Percentiles rank a stretch among this genome's conserved stretches.
Conservation (phyloP, 2,888 invertebrate genomes). For the Cantharis rufa region DNA sequence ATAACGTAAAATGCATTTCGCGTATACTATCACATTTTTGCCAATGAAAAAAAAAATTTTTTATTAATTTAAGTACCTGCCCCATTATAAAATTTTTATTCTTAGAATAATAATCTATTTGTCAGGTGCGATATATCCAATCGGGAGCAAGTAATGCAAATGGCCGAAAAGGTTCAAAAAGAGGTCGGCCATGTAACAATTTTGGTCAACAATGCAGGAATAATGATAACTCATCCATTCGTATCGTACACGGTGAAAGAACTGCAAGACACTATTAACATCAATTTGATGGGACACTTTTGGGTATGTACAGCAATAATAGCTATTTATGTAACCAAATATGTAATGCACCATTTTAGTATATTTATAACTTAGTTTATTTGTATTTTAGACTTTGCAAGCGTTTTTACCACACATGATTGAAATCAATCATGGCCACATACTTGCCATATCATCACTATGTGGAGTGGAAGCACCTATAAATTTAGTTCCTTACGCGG, state of each 20-base stretch:
- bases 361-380: not conserved
- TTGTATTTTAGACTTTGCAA: constrained; percentile 63
- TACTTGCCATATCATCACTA: constrained; percentile 76
- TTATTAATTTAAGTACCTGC: no score
- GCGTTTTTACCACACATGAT: constrained; percentile 79
- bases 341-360: no score
- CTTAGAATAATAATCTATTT: no score
- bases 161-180: constrained; percentile 65
- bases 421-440: constrained; percentile 73
- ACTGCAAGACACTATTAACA: constrained; percentile 69
- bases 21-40: constrained; percentile 7
- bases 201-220: constrained; percentile 84
- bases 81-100: no score
- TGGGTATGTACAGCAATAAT: constrained; percentile 63
- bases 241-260: constrained; percentile 68
- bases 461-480: constrained; percentile 71
- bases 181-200: constrained; percentile 80
- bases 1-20: not conserved
- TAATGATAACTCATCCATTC: constrained; percentile 78
- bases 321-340: no score
- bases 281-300: constrained; percentile 78
- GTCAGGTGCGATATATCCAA: constrained; percentile 77
- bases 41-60: no score
- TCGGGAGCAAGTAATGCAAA: constrained; percentile 66
- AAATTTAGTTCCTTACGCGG: constrained; percentile 80